Conservation (phyloP, 2,797 vertebrate genomes). For the Rhabdomys pumilio region DNA sequence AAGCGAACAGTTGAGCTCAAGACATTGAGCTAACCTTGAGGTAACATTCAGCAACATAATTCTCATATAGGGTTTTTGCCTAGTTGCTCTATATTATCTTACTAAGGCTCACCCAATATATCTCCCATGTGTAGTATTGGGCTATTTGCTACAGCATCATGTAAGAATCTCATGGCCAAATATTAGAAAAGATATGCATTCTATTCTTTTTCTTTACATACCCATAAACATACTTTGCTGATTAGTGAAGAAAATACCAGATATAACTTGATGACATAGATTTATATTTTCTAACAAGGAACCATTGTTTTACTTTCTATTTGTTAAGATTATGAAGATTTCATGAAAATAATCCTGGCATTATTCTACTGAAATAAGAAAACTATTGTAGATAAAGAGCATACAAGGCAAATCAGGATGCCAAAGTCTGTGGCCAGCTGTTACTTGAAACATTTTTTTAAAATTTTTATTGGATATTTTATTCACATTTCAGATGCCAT, state of each 20-base stretch:
- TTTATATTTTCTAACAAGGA: not conserved
- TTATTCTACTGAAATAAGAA: not conserved
- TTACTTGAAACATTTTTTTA: not conserved
- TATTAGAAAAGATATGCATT: not conserved
- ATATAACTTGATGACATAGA: not conserved
- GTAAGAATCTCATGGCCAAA: not conserved
- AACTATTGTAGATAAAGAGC: not conserved
- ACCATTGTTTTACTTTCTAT: not conserved
- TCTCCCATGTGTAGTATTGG: not conserved
- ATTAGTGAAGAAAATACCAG: not conserved
- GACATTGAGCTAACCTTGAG: not conserved
- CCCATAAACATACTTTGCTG: constrained; percentile 26
- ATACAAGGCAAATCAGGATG: not conserved
- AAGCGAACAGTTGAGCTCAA: constrained; percentile 19
- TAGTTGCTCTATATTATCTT: not conserved
- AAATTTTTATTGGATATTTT: too few relatives aligned
- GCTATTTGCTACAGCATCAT: not conserved
- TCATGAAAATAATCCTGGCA: not conserved
- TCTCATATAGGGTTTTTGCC: not conserved
- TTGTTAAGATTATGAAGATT: constrained; percentile 37
- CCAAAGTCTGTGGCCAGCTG: not conserved
- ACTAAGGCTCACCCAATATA: not conserved
- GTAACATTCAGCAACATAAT: not conserved
- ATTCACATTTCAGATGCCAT: too few relatives aligned
- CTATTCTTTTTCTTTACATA: not conserved